Evolutionary conservation across 2,113 vertebrate species (phyloP).

Genomic region (Anolis carolinensis): DNA sequence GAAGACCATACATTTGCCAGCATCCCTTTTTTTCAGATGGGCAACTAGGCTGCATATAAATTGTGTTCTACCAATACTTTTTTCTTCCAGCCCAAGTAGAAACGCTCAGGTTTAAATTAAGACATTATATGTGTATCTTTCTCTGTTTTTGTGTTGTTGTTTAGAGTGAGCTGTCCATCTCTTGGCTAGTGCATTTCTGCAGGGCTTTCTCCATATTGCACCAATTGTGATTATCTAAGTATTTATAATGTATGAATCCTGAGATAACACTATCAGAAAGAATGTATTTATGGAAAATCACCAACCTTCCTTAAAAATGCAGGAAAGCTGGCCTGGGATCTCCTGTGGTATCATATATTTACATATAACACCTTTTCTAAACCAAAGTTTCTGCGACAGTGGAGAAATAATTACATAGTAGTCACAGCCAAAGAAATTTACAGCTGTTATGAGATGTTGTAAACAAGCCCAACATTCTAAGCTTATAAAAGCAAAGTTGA

Average conservation of each 20-base stretch:
- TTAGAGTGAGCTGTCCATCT: neutral
- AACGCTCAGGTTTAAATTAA: neutral
- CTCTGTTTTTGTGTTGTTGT: neutral
- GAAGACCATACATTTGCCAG: too few relatives aligned
- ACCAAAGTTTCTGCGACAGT: neutral
- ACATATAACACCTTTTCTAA: constrained; percentile 40
- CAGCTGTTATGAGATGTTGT: constrained; percentile 52
- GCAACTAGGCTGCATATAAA: neutral
- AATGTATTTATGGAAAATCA: constrained; percentile 31
- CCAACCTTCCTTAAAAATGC: constrained; percentile 32
- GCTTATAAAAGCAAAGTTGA: constrained; percentile 27
- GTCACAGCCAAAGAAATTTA: constrained; percentile 47
- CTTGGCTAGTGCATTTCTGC: neutral
- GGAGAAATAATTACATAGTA: constrained; percentile 51
- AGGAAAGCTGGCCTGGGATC: constrained; percentile 47
- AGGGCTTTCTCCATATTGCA: neutral
- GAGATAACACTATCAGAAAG: neutral
- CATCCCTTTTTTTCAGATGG: neutral
- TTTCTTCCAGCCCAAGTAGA: neutral
- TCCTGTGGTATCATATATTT: constrained; percentile 31
- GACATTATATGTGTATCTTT: neutral
- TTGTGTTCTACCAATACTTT: neutral
- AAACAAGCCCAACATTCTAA: constrained; percentile 41
- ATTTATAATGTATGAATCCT: constrained; percentile 3
- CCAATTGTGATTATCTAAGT: constrained; percentile 13